These are phyloP conservation scores for Brachyhypopomus occidentalis DNA, from an alignment of 2,113 vertebrate genomes.

Conservation along the genomic window DNA sequence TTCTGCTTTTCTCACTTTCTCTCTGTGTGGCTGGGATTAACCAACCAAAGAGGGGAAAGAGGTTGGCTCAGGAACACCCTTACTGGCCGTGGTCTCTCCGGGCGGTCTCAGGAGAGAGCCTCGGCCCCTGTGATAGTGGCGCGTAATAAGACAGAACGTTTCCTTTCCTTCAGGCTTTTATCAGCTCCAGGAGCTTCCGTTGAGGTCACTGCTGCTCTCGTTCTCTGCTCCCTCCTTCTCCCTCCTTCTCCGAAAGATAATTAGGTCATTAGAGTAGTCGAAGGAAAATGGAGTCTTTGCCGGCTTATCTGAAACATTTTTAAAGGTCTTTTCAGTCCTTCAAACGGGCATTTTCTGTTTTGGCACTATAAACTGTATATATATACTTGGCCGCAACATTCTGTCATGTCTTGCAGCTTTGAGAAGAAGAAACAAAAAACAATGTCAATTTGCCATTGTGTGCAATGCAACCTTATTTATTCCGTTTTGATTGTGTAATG, in stretches of 20 bases:
- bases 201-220: constrained; percentile 46
- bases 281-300: constrained; percentile 13
- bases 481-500: not conserved
- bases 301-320: constrained; percentile 13
- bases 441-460: not conserved
- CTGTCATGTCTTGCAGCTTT: not conserved
- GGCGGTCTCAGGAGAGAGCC: constrained; percentile 33
- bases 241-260: constrained; percentile 45
- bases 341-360: not conserved
- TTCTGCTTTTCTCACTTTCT: constrained; percentile 25
- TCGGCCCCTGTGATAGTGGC: constrained; percentile 53
- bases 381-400: not conserved
- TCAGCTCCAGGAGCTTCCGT: constrained; percentile 62
- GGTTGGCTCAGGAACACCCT: constrained; percentile 57
- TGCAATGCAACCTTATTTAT: not conserved
- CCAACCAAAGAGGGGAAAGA: not conserved
- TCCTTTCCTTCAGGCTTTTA: constrained; percentile 55
- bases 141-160: constrained; percentile 49
- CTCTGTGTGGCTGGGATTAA: constrained; percentile 27
- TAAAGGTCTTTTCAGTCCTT: not conserved
- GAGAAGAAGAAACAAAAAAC: not conserved
- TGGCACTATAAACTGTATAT: not conserved
- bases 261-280: constrained; percentile 48
- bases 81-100: constrained; percentile 47
- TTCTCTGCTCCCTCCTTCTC: constrained; percentile 23